phyloP scores from a whole-genome alignment of 2,113 vertebrate genomes.

The Eclectus roratus region DNA sequence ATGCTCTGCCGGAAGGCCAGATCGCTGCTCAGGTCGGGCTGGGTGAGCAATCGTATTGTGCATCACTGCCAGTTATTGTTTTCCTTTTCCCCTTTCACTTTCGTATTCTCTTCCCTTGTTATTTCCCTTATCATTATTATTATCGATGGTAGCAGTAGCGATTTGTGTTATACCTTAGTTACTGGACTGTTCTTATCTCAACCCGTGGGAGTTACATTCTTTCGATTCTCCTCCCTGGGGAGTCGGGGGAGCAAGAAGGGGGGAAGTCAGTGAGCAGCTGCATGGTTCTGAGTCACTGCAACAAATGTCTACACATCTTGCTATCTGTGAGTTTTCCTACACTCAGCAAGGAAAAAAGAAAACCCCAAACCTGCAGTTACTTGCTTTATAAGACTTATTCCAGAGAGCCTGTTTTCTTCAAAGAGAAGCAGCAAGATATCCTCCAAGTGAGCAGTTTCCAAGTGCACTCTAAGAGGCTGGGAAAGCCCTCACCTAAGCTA shows the following conservation, averaged over 20 bases:
- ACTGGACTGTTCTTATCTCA: neutral
- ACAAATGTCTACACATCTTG: neutral
- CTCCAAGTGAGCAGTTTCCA: neutral
- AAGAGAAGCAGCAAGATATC: neutral
- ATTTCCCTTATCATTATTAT: neutral
- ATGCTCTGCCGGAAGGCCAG: neutral
- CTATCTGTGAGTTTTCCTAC: neutral
- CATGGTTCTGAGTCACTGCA: neutral
- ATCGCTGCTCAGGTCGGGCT: neutral
- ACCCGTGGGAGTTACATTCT: neutral
- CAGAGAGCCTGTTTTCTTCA: neutral
- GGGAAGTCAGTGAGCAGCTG: neutral
- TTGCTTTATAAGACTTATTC: neutral
- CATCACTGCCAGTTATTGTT: neutral
- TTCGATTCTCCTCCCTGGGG: neutral
- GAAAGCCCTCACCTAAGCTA: fast-evolving
- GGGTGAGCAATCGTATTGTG: neutral
- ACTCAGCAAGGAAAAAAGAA: neutral
- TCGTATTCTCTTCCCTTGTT: neutral
- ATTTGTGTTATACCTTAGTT: neutral
- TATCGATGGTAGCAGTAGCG: neutral
- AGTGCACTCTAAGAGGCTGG: no score
- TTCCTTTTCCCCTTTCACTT: neutral
- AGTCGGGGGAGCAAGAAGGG: neutral
- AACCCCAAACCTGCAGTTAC: neutral